Percentiles rank a stretch among this genome's conserved stretches.
Conservation (phyloP, 2,797 vertebrate genomes). For the Epinephelus coioides region DNA sequence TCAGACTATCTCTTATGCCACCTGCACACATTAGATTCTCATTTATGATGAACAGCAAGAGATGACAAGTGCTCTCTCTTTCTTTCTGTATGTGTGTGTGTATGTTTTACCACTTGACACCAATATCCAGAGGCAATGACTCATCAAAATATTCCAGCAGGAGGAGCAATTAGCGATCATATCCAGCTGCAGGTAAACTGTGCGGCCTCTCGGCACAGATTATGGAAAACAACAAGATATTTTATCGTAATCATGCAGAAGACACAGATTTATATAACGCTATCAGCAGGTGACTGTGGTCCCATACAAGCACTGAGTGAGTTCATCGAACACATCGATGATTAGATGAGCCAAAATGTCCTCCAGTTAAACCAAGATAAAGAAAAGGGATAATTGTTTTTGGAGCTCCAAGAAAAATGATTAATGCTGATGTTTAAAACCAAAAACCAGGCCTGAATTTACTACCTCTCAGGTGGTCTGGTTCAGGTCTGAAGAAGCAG, state of each 20-base stretch:
- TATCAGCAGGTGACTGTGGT: neutral
- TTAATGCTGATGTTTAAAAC: neutral
- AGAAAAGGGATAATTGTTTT: neutral
- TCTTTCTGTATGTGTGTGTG: neutral
- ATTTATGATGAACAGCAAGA: neutral
- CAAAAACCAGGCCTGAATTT: neutral
- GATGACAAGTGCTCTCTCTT: neutral
- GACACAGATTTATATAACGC: neutral
- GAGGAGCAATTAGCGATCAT: neutral
- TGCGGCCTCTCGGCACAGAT: neutral
- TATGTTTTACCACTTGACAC: neutral
- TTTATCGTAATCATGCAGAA: neutral
- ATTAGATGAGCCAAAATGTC: neutral
- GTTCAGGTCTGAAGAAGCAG: too few relatives aligned
- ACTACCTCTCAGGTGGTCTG: too few relatives aligned
- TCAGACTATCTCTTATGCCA: neutral
- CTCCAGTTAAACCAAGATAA: neutral
- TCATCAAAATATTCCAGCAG: neutral
- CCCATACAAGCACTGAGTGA: neutral
- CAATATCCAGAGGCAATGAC: slow-evolving; percentile 7
- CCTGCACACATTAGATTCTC: neutral
- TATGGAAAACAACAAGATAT: neutral
- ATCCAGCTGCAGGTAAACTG: neutral
- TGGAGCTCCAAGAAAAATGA: neutral
- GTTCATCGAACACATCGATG: too few relatives aligned